Conservation (phyloP, 2,797 vertebrate species). For the Sitta carolinensis region DNA sequence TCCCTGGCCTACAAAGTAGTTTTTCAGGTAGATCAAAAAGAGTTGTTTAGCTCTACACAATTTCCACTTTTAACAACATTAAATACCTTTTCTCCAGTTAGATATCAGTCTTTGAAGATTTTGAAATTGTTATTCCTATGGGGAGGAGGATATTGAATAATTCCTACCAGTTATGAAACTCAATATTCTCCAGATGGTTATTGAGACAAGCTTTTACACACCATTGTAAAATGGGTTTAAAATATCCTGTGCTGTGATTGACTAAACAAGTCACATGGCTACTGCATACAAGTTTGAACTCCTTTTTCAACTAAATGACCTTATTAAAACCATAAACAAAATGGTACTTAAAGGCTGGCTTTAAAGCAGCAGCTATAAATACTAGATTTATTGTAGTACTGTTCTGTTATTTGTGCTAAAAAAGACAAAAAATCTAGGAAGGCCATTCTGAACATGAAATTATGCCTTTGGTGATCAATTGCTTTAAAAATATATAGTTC, state of each 20-base stretch:
- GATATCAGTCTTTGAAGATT: slow-evolving; percentile 66
- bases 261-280: slow-evolving; percentile 69
- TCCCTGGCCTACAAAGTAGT: slow-evolving; percentile 24
- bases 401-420: not conserved
- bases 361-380: slow-evolving; percentile 50
- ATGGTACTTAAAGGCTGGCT: slow-evolving; percentile 11
- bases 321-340: slow-evolving; percentile 62
- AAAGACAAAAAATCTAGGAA: not conserved
- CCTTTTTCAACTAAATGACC: slow-evolving; percentile 53
- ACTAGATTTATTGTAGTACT: slow-evolving; percentile 7
- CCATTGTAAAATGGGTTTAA: slow-evolving; percentile 67
- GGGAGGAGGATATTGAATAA: slow-evolving; percentile 68
- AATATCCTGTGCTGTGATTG: slow-evolving; percentile 60
- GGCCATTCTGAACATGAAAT: not conserved
- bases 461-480: not conserved
- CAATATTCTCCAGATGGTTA: slow-evolving; percentile 72
- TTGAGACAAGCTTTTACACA: slow-evolving; percentile 57
- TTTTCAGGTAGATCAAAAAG: slow-evolving; percentile 58
- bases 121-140: slow-evolving; percentile 62
- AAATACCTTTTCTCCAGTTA: slow-evolving; percentile 53
- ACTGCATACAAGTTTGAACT: slow-evolving; percentile 39
- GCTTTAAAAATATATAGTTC: not conserved
- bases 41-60: slow-evolving; percentile 47
- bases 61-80: slow-evolving; percentile 61
- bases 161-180: slow-evolving; percentile 72